A percentile compares a stretch with the other conserved stretches of the same genome.
Evolutionary conservation across 2,888 invertebrate species (phyloP).

Genomic region (Alloscopus bannaensis): DNA sequence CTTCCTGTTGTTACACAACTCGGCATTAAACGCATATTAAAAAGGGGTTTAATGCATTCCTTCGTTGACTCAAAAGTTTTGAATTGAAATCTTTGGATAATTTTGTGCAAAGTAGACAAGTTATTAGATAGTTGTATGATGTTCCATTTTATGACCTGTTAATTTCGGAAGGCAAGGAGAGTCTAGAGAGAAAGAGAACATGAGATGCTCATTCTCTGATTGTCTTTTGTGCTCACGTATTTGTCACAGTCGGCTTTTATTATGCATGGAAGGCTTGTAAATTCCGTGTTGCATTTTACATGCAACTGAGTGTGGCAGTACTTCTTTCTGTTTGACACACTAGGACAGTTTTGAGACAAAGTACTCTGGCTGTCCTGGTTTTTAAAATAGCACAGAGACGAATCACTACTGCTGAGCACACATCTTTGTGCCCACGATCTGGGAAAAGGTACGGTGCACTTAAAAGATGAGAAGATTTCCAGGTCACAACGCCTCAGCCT

Average conservation of each 20-base stretch:
- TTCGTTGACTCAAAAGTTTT: conserved; percentile 20
- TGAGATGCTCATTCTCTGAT: too few relatives aligned
- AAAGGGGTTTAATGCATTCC: too few relatives aligned
- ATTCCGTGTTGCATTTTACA: too few relatives aligned
- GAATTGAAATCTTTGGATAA: conserved; percentile 52
- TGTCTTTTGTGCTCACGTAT: conserved; percentile 33
- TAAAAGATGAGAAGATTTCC: conserved; percentile 49
- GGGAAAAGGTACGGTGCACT: conserved; percentile 30
- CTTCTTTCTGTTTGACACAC: conserved; percentile 36
- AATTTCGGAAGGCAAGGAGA: conserved; percentile 61
- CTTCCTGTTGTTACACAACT: too few relatives aligned
- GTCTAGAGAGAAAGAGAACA: too few relatives aligned
- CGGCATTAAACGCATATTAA: too few relatives aligned
- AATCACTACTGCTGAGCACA: conserved; percentile 18
- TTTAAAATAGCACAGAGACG: background rate
- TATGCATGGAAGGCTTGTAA: too few relatives aligned
- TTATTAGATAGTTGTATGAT: conserved; percentile 50
- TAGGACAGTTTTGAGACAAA: conserved; percentile 48
- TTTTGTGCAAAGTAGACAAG: conserved; percentile 60
- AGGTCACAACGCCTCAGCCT: conserved; percentile 57
- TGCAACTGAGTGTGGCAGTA: too few relatives aligned
- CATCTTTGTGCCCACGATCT: conserved; percentile 51
- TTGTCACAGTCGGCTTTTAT: background rate
- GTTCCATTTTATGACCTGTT: conserved; percentile 55
- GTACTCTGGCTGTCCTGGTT: background rate